Conservation (phyloP, 2,113 vertebrate species). For the Blennius ocellaris region DNA sequence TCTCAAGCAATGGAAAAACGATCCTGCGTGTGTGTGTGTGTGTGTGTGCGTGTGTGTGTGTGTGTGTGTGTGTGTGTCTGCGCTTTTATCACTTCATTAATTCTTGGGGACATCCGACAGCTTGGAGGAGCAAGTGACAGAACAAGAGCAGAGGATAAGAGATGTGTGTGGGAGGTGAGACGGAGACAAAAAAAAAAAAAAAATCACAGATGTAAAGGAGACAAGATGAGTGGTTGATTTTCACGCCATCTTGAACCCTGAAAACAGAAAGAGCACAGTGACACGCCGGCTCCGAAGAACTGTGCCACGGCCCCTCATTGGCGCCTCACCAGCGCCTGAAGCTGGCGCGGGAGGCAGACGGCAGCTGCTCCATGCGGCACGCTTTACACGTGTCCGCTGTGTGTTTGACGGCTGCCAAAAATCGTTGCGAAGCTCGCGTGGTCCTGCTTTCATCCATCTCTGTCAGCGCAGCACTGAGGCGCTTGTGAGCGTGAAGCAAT, state of each 20-base stretch:
- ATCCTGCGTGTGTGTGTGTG: background rate
- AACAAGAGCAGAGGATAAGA: slow-evolving; percentile 27
- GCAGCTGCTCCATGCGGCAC: slow-evolving; percentile 50
- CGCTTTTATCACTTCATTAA: slow-evolving; percentile 38
- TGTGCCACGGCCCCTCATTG: slow-evolving; percentile 4
- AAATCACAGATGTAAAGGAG: slow-evolving; percentile 22
- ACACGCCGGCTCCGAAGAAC: slow-evolving; percentile 14
- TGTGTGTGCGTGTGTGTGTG: slow-evolving; percentile 1
- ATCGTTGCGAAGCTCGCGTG: background rate
- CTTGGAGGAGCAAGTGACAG: slow-evolving; percentile 33
- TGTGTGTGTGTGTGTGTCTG: background rate
- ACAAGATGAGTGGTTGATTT: slow-evolving; percentile 29
- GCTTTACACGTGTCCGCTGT: slow-evolving; percentile 44
- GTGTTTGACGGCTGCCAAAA: slow-evolving; percentile 32
- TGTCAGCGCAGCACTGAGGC: slow-evolving; percentile 11
- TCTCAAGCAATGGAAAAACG: background rate
- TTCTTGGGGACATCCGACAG: slow-evolving; percentile 25
- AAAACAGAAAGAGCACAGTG: slow-evolving; percentile 23
- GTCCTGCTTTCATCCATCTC: slow-evolving; percentile 11
- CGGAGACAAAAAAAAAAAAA: slow-evolving; percentile 4
- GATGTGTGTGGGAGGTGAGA: slow-evolving; percentile 39
- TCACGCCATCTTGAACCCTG: slow-evolving; percentile 8
- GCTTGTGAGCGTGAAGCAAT: no score
- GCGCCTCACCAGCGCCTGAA: slow-evolving; percentile 27
- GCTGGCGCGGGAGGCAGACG: slow-evolving; percentile 52